Evolutionary conservation across 2,888 invertebrate species (phyloP).

Genomic region (Papilio elwesi): DNA sequence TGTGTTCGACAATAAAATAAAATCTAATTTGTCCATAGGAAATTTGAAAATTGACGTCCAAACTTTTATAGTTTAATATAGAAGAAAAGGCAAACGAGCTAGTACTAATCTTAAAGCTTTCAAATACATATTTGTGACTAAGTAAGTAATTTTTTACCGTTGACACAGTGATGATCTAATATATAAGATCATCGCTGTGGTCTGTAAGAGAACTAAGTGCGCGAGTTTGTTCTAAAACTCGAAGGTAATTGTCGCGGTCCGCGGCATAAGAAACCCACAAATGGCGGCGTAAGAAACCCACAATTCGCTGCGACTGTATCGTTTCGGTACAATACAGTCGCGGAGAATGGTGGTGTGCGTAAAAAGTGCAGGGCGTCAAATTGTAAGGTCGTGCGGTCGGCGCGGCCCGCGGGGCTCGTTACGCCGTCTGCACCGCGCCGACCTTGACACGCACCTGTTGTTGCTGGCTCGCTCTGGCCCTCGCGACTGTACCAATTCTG

Average conservation of each 20-base stretch:
- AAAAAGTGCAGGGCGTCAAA: constrained; percentile 48
- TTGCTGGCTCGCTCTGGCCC: constrained; percentile 34
- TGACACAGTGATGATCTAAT: background rate
- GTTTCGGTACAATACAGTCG: constrained; percentile 3
- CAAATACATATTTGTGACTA: too few species aligned
- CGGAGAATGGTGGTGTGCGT: constrained; percentile 32
- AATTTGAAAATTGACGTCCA: too few species aligned
- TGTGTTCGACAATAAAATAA: too few species aligned
- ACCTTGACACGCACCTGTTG: constrained; percentile 42
- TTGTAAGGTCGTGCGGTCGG: constrained; percentile 51
- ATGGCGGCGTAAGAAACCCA: background rate
- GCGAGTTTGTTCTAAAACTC: constrained; percentile 9
- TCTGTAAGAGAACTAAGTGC: background rate
- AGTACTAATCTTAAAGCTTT: too few species aligned
- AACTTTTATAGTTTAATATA: too few species aligned
- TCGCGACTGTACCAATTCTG: constrained; percentile 30
- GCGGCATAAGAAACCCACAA: background rate
- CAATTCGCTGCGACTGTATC: background rate
- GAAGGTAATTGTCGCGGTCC: background rate
- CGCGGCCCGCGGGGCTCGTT: constrained; percentile 50
- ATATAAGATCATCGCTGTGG: background rate
- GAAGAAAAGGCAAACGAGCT: too few species aligned
- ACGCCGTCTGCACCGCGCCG: constrained; percentile 47
- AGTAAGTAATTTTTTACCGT: too few species aligned
- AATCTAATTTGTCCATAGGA: too few species aligned